Evolutionary conservation across 2,888 invertebrate species (phyloP).

Genomic region (Patella ulyssiponensis): DNA sequence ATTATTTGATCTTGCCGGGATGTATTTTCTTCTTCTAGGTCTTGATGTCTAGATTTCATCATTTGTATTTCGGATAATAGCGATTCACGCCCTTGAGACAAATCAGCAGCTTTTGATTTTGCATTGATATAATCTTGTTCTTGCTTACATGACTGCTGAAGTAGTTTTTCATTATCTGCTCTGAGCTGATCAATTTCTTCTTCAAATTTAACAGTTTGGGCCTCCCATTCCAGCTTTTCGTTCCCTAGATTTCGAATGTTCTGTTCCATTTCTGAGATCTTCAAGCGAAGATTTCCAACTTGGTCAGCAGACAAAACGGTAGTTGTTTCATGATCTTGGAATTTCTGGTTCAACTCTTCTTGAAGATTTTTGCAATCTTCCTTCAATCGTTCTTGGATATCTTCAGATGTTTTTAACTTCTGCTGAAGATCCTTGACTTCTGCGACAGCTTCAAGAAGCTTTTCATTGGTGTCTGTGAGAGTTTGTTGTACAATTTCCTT

Average conservation of each 20-base stretch:
- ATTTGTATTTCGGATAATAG: background rate
- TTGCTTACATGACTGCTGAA: background rate
- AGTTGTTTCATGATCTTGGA: slow-evolving; percentile 14
- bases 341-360: slow-evolving; percentile 5
- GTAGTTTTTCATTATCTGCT: slow-evolving; percentile 10
- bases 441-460: slow-evolving; percentile 4
- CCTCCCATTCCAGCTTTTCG: slow-evolving; percentile 2
- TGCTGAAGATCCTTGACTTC: slow-evolving; percentile 19
- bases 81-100: slow-evolving; percentile 17
- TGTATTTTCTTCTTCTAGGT: slow-evolving; percentile 9
- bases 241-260: slow-evolving; percentile 16
- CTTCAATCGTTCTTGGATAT: slow-evolving; percentile 17
- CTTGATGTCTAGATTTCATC: background rate
- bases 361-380: slow-evolving; percentile 25
- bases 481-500: slow-evolving; percentile 15
- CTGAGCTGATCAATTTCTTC: slow-evolving; percentile 18
- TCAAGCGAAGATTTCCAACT: background rate
- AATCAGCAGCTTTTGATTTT: background rate
- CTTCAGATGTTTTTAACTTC: slow-evolving; percentile 26
- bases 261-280: slow-evolving; percentile 20
- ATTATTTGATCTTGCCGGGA: slow-evolving; percentile 17
- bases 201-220: slow-evolving; percentile 15
- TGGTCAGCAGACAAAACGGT: slow-evolving; percentile 8
- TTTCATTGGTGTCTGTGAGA: slow-evolving; percentile 18
- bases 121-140: background rate